phyloP scores from a whole-genome alignment of 2,888 invertebrate genomes.

The Dryadula phaetusa region DNA sequence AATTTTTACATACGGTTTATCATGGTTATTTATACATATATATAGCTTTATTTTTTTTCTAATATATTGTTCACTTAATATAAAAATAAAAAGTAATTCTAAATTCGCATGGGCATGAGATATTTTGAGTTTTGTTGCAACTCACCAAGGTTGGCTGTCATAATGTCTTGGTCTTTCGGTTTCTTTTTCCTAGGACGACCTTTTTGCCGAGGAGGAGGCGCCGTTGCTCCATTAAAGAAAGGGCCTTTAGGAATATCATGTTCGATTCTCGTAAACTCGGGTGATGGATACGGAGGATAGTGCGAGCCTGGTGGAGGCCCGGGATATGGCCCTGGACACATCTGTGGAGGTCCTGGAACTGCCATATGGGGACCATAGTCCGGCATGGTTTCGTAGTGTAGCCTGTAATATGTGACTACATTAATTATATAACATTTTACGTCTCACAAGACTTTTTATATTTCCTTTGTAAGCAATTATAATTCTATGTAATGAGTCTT shows the following conservation, averaged over 20 bases:
- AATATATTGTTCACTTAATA: not conserved
- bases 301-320: slow-evolving; percentile 75
- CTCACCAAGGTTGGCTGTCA: slow-evolving; percentile 94
- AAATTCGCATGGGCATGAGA: slow-evolving; percentile 37
- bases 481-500: slow-evolving; percentile 26
- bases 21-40: not conserved
- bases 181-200: slow-evolving; percentile 96
- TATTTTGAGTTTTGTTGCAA: slow-evolving; percentile 43
- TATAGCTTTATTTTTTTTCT: not conserved
- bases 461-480: not conserved
- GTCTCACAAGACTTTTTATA: not conserved
- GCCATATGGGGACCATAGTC: slow-evolving; percentile 83
- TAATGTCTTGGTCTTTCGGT: slow-evolving; percentile 94
- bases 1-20: slow-evolving; percentile 52
- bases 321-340: slow-evolving; percentile 83
- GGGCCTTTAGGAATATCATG: slow-evolving; percentile 79
- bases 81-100: not conserved
- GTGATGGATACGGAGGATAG: slow-evolving; percentile 85
- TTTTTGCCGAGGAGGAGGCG: slow-evolving; percentile 92
- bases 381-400: slow-evolving; percentile 82
- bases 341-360: slow-evolving; percentile 83
- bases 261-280: slow-evolving; percentile 82
- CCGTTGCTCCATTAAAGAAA: slow-evolving; percentile 83
- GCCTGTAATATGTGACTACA: slow-evolving; percentile 56
- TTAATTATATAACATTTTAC: not conserved